A percentile compares a stretch with the other conserved stretches of the same genome.
Evolutionary conservation across 2,113 vertebrate species (phyloP).

Genomic region (Empidonax traillii): DNA sequence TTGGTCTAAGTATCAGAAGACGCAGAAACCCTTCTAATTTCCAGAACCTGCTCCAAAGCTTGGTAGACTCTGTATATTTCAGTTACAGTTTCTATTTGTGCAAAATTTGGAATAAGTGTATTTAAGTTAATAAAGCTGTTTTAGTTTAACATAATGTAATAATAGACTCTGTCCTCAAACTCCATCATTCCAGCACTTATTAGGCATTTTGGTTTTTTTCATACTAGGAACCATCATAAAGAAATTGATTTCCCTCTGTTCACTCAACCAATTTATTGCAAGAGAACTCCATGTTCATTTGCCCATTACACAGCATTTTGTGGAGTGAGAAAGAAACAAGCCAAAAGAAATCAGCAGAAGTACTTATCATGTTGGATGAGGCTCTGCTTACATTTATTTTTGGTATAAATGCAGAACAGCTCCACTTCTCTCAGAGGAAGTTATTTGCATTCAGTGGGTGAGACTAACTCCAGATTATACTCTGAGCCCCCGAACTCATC

Average conservation of each 20-base stretch:
- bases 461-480: neutral
- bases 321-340: constrained; percentile 28
- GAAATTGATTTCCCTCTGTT: constrained; percentile 35
- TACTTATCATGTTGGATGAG: constrained; percentile 9
- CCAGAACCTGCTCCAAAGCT: neutral
- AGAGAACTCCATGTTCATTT: constrained; percentile 28
- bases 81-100: constrained; percentile 3
- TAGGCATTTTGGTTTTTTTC: constrained; percentile 38
- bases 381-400: neutral
- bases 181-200: constrained; percentile 1
- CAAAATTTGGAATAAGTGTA: constrained; percentile 6
- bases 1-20: neutral
- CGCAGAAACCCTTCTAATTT: neutral
- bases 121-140: constrained; percentile 13
- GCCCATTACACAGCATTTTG: neutral
- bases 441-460: neutral
- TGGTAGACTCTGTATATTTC: neutral
- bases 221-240: neutral
- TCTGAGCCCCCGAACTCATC: neutral
- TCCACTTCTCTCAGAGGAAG: neutral
- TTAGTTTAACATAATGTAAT: constrained; percentile 31
- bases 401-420: neutral
- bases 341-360: constrained; percentile 29
- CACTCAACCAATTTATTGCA: constrained; percentile 3
- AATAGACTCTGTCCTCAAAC: neutral